These are phyloP conservation scores for Ommatoiulus sabulosus DNA, from an alignment of 2,888 invertebrate species.

Conservation along the genomic window DNA sequence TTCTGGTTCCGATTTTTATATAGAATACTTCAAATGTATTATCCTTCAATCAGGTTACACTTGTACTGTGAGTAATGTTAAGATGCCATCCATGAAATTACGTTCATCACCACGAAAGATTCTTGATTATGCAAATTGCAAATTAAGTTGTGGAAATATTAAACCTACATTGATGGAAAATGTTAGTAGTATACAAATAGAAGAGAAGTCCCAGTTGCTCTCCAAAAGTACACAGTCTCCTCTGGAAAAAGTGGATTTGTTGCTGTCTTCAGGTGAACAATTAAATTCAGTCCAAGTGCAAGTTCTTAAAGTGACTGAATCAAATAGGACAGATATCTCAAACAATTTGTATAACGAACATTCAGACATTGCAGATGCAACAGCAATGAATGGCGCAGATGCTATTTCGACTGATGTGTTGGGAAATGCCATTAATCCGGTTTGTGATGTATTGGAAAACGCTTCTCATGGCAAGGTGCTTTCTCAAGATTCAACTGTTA, in stretches of 20 bases:
- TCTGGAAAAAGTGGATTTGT: not conserved
- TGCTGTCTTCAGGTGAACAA: not conserved
- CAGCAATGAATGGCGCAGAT: not conserved
- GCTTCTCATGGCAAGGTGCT: not conserved
- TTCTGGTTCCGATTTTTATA: not conserved
- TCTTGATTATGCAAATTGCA: not conserved
- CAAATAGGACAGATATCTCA: not conserved
- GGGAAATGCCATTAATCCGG: not conserved
- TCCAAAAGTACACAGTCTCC: not conserved
- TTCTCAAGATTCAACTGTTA: not conserved
- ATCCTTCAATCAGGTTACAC: constrained; percentile 32
- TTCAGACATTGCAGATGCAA: not conserved
- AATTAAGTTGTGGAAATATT: not conserved
- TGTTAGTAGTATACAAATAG: not conserved
- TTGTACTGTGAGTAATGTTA: not conserved
- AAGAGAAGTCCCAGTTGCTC: not conserved
- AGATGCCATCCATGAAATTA: not conserved
- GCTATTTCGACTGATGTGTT: not conserved
- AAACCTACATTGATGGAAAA: not conserved
- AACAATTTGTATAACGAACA: not conserved
- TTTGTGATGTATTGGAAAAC: not conserved
- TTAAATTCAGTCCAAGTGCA: not conserved
- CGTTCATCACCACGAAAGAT: not conserved
- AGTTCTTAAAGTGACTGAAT: not conserved
- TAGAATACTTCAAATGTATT: not conserved